Conservation (phyloP, 2,888 invertebrate genomes). For the Heliothis peltigera region DNA sequence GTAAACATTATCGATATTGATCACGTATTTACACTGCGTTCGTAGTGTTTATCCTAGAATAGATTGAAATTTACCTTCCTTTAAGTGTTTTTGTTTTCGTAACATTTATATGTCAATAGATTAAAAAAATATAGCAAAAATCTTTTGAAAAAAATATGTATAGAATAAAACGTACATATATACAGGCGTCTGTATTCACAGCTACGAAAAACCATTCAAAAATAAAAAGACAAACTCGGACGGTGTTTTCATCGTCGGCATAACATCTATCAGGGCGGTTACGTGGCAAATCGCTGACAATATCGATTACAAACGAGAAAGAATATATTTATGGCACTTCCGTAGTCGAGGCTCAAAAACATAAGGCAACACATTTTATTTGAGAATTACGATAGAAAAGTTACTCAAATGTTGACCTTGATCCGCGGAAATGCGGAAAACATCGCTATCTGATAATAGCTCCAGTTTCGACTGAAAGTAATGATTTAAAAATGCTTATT, state of each 20-base stretch:
- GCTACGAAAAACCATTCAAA: slow-evolving; percentile 53
- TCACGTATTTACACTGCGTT: background rate
- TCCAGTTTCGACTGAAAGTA: no score
- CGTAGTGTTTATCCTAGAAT: slow-evolving; percentile 4
- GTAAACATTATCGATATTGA: background rate
- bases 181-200: slow-evolving; percentile 14
- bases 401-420: slow-evolving; percentile 37
- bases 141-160: slow-evolving; percentile 8
- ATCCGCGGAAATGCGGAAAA: slow-evolving; percentile 25
- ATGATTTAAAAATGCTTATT: no score
- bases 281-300: slow-evolving; percentile 80
- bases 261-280: slow-evolving; percentile 77
- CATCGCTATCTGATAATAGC: slow-evolving; percentile 19
- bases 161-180: background rate
- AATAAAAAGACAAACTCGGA: slow-evolving; percentile 69
- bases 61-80: background rate
- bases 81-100: slow-evolving; percentile 25
- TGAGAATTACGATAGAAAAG: slow-evolving; percentile 42
- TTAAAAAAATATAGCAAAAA: slow-evolving; percentile 1
- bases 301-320: slow-evolving; percentile 78
- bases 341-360: slow-evolving; percentile 69
- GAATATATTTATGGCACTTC: slow-evolving; percentile 78
- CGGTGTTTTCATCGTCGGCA: slow-evolving; percentile 71
- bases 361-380: slow-evolving; percentile 71
- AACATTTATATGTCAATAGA: background rate